phyloP scores from a whole-genome alignment of 2,888 invertebrate genomes.

The Fragum fragum region DNA sequence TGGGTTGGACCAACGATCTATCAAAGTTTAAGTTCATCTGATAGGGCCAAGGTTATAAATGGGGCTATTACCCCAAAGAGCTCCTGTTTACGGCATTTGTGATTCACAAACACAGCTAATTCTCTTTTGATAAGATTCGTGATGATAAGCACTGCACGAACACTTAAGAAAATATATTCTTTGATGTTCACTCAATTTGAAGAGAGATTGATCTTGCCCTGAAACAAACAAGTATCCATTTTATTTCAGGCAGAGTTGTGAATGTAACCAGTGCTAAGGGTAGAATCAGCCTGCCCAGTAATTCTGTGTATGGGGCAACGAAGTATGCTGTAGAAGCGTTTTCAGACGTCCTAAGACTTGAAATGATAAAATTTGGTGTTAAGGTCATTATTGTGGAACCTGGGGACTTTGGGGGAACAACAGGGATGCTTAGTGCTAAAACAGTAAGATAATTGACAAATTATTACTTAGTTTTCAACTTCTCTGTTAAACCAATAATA shows the following conservation, averaged over 20 bases:
- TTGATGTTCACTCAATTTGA: too few relatives aligned
- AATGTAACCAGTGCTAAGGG: constrained; percentile 86
- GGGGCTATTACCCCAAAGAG: too few relatives aligned
- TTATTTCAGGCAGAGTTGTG: constrained; percentile 84
- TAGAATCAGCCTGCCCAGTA: constrained; percentile 77
- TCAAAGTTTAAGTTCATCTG: too few relatives aligned
- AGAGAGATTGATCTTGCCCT: too few relatives aligned
- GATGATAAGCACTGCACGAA: too few relatives aligned
- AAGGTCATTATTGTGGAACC: constrained; percentile 80
- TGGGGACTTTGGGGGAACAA: constrained; percentile 86
- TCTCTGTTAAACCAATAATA: neutral
- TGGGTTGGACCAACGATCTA: too few relatives aligned
- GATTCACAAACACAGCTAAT: too few relatives aligned
- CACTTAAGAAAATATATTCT: too few relatives aligned
- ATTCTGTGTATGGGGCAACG: constrained; percentile 77
- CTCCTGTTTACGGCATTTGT: too few relatives aligned
- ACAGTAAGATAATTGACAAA: constrained; percentile 74
- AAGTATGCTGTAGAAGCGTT: constrained; percentile 82
- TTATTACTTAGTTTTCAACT: neutral
- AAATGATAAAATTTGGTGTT: constrained; percentile 81
- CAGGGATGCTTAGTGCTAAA: constrained; percentile 74
- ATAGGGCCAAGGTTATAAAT: too few relatives aligned
- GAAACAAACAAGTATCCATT: too few relatives aligned
- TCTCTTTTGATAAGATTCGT: too few relatives aligned
- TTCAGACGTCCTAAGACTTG: constrained; percentile 80